Evolutionary conservation across 2,888 invertebrate genomes (phyloP).

Genomic region (Amaurobius ferox): DNA sequence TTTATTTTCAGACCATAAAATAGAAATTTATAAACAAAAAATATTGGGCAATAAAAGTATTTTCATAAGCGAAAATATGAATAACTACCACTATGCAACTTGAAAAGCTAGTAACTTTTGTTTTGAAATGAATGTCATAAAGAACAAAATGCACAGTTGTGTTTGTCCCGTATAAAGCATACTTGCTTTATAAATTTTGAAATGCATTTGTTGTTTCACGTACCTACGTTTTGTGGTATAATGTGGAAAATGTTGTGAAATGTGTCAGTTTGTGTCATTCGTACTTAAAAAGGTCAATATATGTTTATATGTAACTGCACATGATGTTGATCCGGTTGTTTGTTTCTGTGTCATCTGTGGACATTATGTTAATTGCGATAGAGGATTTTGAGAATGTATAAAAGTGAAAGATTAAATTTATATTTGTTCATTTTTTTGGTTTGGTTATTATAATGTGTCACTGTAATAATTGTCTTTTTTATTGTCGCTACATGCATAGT

Average conservation of each 20-base stretch:
- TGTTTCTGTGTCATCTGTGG: neutral
- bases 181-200: neutral
- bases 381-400: neutral
- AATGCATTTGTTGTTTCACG: neutral
- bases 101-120: too few relatives aligned
- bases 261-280: neutral
- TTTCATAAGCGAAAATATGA: too few relatives aligned
- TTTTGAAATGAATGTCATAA: neutral
- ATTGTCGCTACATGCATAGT: neutral
- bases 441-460: too few relatives aligned
- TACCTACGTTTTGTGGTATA: neutral
- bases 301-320: neutral
- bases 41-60: too few relatives aligned
- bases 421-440: neutral
- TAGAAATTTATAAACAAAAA: too few relatives aligned
- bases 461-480: neutral
- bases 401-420: constrained; percentile 6
- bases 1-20: too few relatives aligned
- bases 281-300: neutral
- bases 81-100: too few relatives aligned
- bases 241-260: neutral
- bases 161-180: neutral
- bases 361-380: neutral
- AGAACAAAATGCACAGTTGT: constrained; percentile 7
- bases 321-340: neutral